Evolutionary conservation across 1,140 invertebrate genomes (phyloP).

Genomic region (Penaeus japonicus): DNA sequence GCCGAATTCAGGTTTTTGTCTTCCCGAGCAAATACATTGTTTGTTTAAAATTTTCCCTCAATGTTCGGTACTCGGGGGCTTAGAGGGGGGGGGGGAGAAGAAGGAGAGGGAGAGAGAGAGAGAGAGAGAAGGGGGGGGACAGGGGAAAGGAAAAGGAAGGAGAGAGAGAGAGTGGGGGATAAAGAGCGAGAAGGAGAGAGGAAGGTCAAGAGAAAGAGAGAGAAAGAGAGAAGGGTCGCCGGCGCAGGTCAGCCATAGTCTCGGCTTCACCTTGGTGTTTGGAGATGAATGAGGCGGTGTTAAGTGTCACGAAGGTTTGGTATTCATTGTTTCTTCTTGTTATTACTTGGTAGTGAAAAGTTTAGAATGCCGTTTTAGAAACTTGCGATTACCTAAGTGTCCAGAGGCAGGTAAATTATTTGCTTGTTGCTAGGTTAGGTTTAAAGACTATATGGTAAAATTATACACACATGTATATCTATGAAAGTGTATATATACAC

Average conservation of each 20-base stretch:
- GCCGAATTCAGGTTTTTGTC: conserved; percentile 32
- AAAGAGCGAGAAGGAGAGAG: neutral
- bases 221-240: neutral
- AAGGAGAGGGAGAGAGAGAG: neutral
- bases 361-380: no score
- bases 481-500: no score
- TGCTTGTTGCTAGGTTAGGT: no score
- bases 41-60: conserved; percentile 48
- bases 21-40: conserved; percentile 51
- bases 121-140: neutral
- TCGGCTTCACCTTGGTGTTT: neutral
- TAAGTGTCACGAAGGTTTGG: no score
- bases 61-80: neutral
- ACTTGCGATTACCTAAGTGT: no score
- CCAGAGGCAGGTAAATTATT: no score
- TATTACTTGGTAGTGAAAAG: no score
- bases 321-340: no score
- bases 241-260: neutral
- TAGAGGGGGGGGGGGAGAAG: neutral
- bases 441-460: no score
- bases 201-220: neutral
- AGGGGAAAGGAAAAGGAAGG: neutral
- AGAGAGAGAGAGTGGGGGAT: neutral
- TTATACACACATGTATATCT: no score
- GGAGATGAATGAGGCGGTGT: neutral